Conservation (phyloP, 2,888 invertebrate genomes). For the Lasioglossum malachurum region DNA sequence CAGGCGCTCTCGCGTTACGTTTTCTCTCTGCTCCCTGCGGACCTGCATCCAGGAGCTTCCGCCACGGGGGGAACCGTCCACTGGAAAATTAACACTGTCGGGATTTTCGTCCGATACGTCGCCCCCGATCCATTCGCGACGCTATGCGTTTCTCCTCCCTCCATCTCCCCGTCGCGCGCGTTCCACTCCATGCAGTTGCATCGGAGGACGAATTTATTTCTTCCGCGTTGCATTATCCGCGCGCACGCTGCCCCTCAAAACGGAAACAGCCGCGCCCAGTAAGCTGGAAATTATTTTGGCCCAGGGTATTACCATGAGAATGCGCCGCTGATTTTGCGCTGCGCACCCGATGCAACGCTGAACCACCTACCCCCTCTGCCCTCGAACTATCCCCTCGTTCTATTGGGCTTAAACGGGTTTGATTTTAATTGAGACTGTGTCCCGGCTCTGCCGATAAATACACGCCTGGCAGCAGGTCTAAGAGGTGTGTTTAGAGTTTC, state of each 20-base stretch:
- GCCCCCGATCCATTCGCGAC: constrained; percentile 58
- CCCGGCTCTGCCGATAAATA: background rate
- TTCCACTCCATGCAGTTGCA: constrained; percentile 32
- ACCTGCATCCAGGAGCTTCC: constrained; percentile 67
- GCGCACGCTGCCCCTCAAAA: constrained; percentile 31
- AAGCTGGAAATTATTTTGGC: constrained; percentile 59
- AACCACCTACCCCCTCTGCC: background rate
- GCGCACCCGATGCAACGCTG: constrained; percentile 2
- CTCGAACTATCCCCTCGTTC: background rate
- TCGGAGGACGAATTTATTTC: constrained; percentile 66
- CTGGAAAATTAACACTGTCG: constrained; percentile 81
- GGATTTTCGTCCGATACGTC: constrained; percentile 78
- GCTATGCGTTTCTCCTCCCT: background rate
- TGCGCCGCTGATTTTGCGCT: constrained; percentile 55
- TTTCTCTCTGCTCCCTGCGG: constrained; percentile 64
- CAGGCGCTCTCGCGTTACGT: constrained; percentile 47
- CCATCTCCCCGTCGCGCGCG: background rate
- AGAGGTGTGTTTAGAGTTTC: background rate
- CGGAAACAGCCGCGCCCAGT: constrained; percentile 56
- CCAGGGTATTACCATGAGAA: constrained; percentile 62
- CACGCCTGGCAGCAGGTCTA: background rate
- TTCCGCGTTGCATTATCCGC: constrained; percentile 59
- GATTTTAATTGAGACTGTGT: constrained; percentile 28
- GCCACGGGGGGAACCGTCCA: constrained; percentile 74
- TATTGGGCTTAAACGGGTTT: background rate